These are phyloP conservation scores for Drosophila helvetica DNA, from an alignment of 2,888 invertebrate genomes.

Conservation along the genomic window DNA sequence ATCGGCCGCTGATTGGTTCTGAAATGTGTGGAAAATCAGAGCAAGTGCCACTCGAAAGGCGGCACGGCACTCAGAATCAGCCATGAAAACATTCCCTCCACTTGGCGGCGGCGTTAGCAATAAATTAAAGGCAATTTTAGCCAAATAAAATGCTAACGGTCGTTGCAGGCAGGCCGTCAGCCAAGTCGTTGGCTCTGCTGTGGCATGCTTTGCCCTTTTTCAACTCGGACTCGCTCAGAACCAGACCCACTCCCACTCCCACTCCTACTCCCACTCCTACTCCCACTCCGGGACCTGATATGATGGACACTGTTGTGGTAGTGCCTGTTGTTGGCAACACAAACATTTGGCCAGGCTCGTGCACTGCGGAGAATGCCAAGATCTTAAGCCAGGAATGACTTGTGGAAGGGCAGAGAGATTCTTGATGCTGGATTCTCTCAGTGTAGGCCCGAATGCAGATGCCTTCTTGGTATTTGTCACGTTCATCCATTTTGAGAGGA, in stretches of 20 bases:
- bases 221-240: conserved; percentile 55
- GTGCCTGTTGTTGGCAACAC: conserved; percentile 44
- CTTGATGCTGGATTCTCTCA: neutral
- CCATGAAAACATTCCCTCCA: conserved; percentile 71
- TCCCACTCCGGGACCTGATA: conserved; percentile 42
- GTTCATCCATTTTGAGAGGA: conserved; percentile 81
- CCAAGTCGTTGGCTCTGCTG: conserved; percentile 20
- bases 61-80: conserved; percentile 64
- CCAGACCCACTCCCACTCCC: conserved; percentile 7
- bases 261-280: neutral
- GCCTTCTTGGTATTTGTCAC: conserved; percentile 80
- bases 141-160: conserved; percentile 79
- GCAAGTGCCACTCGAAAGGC: conserved; percentile 72
- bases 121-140: conserved; percentile 80
- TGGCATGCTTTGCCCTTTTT: conserved; percentile 69
- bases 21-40: conserved; percentile 74
- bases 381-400: too few species aligned
- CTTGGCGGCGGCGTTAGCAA: conserved; percentile 68
- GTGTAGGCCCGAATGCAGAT: conserved; percentile 32
- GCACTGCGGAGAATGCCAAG: neutral
- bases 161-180: conserved; percentile 21
- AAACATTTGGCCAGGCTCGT: conserved; percentile 47
- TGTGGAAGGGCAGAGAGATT: too few species aligned
- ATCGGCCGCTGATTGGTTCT: conserved; percentile 67
- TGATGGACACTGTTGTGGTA: conserved; percentile 68